Evolutionary conservation across 2,888 invertebrate genomes (phyloP).

Genomic region (Phyllotreta striolata): DNA sequence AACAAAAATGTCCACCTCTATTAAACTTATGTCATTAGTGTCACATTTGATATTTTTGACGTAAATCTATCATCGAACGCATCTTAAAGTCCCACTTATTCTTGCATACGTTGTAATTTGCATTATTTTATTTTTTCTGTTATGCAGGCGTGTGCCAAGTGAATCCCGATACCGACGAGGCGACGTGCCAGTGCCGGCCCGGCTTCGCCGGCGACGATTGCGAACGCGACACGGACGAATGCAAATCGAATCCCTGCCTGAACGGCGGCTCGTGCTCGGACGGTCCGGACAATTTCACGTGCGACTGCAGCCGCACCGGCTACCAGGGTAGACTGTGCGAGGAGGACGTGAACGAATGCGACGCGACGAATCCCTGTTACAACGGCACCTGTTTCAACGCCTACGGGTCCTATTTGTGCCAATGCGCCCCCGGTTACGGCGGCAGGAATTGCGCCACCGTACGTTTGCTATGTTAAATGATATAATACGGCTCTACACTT

Average conservation of each 20-base stretch:
- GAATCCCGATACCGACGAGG: conserved; percentile 61
- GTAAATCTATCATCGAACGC: too few species aligned
- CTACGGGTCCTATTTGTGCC: conserved; percentile 82
- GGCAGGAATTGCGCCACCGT: conserved; percentile 81
- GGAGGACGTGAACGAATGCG: conserved; percentile 82
- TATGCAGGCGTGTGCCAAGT: conserved; percentile 80
- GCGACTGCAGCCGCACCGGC: conserved; percentile 80
- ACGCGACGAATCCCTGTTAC: conserved; percentile 70
- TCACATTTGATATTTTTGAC: too few species aligned
- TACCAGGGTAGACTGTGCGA: conserved; percentile 79
- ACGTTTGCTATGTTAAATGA: conserved; percentile 51
- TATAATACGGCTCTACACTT: too few species aligned
- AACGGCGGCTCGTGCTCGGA: conserved; percentile 74
- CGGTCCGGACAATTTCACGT: conserved; percentile 76
- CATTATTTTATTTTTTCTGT: too few species aligned
- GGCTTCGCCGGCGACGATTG: conserved; percentile 76
- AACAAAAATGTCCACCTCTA: too few species aligned
- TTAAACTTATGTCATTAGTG: too few species aligned
- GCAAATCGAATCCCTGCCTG: conserved; percentile 73
- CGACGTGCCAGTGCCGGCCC: conserved; percentile 47
- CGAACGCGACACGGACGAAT: conserved; percentile 80
- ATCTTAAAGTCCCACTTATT: too few species aligned
- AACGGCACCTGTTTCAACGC: conserved; percentile 85
- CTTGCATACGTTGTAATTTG: too few species aligned
- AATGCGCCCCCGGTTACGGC: conserved; percentile 80